Conservation (phyloP, 1,140 invertebrate genomes). For the Cotesia glomerata region DNA sequence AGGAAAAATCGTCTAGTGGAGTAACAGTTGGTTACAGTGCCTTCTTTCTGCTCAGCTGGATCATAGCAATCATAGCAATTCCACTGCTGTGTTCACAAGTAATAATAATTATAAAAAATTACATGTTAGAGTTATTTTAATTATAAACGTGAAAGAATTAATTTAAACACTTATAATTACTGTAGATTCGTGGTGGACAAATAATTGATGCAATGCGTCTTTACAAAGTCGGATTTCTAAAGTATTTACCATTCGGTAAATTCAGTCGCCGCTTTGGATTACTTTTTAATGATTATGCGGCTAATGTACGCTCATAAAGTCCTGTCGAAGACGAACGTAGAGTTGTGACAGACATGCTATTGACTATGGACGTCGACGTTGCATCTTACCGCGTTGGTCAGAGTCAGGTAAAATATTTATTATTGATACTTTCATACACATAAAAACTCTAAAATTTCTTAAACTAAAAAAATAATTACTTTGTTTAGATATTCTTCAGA, state of each 20-base stretch:
- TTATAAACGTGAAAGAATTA: neutral
- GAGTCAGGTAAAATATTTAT: slow-evolving; percentile 78
- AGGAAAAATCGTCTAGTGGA: slow-evolving; percentile 85
- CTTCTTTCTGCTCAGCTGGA: too few relatives aligned
- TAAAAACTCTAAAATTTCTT: neutral
- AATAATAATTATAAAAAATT: slow-evolving; percentile 35
- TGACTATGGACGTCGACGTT: slow-evolving; percentile 85
- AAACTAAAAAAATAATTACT: neutral
- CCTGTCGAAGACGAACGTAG: slow-evolving; percentile 69
- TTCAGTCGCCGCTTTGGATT: slow-evolving; percentile 85
- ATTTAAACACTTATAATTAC: slow-evolving; percentile 34
- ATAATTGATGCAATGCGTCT: slow-evolving; percentile 87
- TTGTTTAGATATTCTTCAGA: slow-evolving; percentile 87
- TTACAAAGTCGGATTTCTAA: slow-evolving; percentile 92
- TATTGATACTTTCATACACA: neutral
- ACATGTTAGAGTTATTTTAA: neutral
- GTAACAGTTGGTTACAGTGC: slow-evolving; percentile 66
- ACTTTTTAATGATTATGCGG: slow-evolving; percentile 64
- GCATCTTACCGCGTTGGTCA: slow-evolving; percentile 87
- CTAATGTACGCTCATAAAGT: slow-evolving; percentile 62
- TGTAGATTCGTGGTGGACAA: slow-evolving; percentile 87
- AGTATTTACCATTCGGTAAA: slow-evolving; percentile 85
- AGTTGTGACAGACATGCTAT: slow-evolving; percentile 80
- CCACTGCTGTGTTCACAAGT: slow-evolving; percentile 89
- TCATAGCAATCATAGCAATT: slow-evolving; percentile 58